These are phyloP conservation scores for Atractosteus spatula DNA, from an alignment of 2,113 vertebrate species.

Conservation along the genomic window DNA sequence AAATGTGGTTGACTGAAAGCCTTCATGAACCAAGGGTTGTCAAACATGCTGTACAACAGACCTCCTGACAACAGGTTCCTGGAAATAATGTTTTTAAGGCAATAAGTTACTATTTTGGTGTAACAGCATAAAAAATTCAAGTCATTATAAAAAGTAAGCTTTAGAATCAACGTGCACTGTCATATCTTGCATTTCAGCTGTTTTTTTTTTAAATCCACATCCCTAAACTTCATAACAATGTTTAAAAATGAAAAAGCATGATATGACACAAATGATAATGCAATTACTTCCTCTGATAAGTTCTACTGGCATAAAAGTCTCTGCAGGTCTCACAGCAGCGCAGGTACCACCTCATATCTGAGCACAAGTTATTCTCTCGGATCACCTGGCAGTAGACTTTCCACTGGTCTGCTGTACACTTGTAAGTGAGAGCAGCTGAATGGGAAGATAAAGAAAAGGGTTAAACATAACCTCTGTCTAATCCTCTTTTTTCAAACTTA, in stretches of 20 bases:
- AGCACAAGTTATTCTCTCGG: conserved; percentile 89
- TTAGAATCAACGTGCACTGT: conserved; percentile 49
- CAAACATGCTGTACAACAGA: conserved; percentile 40
- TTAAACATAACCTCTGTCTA: background rate
- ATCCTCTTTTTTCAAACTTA: too few species aligned
- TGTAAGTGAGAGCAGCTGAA: conserved; percentile 89
- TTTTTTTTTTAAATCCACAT: conserved; percentile 46
- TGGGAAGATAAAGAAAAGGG: conserved; percentile 28
- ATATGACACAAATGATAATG: conserved; percentile 43
- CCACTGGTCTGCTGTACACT: conserved; percentile 92
- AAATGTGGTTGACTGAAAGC: conserved; percentile 24
- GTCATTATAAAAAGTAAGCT: conserved; percentile 56
- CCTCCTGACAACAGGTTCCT: conserved; percentile 35
- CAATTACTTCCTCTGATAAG: conserved; percentile 74
- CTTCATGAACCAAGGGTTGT: conserved; percentile 10
- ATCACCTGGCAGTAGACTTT: conserved; percentile 89
- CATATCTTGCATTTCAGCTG: conserved; percentile 18
- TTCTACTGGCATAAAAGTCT: conserved; percentile 91
- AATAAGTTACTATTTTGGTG: conserved; percentile 51
- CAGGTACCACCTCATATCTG: conserved; percentile 96
- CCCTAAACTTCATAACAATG: conserved; percentile 44
- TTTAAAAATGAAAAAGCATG: conserved; percentile 38
- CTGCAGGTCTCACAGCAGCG: conserved; percentile 93
- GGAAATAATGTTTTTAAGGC: conserved; percentile 46
- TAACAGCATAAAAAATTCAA: conserved; percentile 69